Evolutionary conservation across 2,113 vertebrate species (phyloP).

Genomic region (Gallinago undulata): DNA sequence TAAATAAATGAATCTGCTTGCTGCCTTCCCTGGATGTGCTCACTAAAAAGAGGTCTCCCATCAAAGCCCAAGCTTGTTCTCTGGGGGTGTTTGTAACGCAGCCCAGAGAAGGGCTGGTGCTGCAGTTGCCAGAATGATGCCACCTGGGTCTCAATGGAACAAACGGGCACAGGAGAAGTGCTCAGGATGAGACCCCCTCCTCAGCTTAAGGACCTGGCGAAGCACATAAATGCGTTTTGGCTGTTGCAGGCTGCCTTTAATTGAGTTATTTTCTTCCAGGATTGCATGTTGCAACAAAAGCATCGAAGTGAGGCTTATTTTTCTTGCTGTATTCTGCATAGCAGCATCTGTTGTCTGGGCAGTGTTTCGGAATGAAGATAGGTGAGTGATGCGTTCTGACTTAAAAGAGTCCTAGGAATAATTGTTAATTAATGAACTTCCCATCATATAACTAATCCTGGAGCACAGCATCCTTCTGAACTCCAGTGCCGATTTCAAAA

Average conservation of each 20-base stretch:
- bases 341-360: slow-evolving; percentile 85
- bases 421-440: background rate
- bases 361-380: slow-evolving; percentile 92
- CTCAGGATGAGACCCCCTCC: background rate
- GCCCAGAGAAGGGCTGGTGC: background rate
- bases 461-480: background rate
- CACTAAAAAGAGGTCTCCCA: background rate
- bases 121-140: background rate
- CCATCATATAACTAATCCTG: background rate
- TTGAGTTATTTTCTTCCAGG: slow-evolving; percentile 65
- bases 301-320: slow-evolving; percentile 84
- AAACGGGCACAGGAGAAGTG: background rate
- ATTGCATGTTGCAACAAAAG: slow-evolving; percentile 73
- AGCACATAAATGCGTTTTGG: background rate
- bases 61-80: background rate
- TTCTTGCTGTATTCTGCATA: slow-evolving; percentile 83
- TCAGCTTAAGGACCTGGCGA: background rate
- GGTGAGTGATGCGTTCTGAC: slow-evolving; percentile 74
- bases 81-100: background rate
- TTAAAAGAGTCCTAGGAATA: background rate
- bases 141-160: background rate
- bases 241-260: background rate
- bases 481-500: background rate
- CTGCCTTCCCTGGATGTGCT: background rate
- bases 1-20: background rate